phyloP scores from a whole-genome alignment of 1,140 invertebrate species.

The Cyclina sinensis region DNA sequence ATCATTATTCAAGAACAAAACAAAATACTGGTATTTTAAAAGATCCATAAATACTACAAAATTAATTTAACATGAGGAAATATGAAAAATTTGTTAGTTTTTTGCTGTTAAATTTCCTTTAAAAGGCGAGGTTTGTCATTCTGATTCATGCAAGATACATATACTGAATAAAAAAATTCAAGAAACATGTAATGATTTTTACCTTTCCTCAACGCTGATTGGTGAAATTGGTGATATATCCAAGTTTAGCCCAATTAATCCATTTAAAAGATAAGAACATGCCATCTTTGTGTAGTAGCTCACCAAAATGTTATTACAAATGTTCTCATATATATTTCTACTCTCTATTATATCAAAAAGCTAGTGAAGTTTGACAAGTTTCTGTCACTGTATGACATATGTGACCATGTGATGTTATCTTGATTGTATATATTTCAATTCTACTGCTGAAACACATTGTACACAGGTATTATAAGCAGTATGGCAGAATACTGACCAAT shows the following conservation, averaged over 20 bases:
- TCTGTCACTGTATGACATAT: conserved; percentile 44
- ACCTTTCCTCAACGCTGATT: conserved; percentile 50
- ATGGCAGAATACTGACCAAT: conserved; percentile 35
- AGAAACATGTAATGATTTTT: too few relatives aligned
- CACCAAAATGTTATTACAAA: background rate
- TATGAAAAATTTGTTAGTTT: too few relatives aligned
- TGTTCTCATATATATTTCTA: background rate
- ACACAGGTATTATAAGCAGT: conserved; percentile 32
- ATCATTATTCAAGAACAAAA: too few relatives aligned
- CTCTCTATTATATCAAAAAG: conserved; percentile 32
- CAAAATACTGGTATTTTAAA: too few relatives aligned
- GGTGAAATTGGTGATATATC: conserved; percentile 62
- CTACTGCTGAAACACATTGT: conserved; percentile 24
- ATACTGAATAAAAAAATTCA: too few relatives aligned
- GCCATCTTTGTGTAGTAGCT: conserved; percentile 6
- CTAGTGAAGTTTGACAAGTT: conserved; percentile 24
- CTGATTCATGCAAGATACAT: background rate
- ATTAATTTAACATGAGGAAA: too few relatives aligned
- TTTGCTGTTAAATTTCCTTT: too few relatives aligned
- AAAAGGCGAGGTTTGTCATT: too few relatives aligned
- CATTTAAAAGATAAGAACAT: conserved; percentile 51
- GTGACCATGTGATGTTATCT: conserved; percentile 19
- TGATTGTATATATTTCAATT: conserved; percentile 12
- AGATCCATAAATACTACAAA: too few relatives aligned
- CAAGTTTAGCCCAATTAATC: conserved; percentile 55